Base-by-base conservation (phyloP, 2,797 vertebrate species). In the Gallinago solitaria region DNA sequence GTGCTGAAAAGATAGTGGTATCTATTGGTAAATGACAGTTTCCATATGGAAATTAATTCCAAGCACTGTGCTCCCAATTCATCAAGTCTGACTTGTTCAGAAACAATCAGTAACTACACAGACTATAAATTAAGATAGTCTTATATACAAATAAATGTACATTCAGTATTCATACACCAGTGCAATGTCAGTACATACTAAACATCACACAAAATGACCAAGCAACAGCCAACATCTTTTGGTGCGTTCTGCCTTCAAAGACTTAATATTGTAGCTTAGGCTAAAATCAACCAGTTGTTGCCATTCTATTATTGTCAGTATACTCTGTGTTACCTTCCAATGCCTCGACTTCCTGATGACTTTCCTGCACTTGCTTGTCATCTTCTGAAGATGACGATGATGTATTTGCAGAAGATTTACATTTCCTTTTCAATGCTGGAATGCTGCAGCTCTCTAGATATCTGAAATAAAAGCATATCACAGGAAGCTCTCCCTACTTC, bases 361-460 rank as follows among this genome's bases (percentile, higher is more conserved):
- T 77, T 45, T 74, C 91, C 39, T 92, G 96, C 60, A 37, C 76
- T 19, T 92, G 95, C 75, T 98, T 98, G 89, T 98, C 98, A 19
- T 99, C 98, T 91, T 99, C 99, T 18, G 98, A 99, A 76, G 98
- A 98, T 18, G 98, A 98, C 1, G 98, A 99, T 5, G 98, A 97
- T 17, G 97, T 93, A 27, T 98, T 96, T 73, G 98, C 98, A 83
- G 95, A 98, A 92, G 98, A 98, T n/a, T 98, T 93, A 56, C 97
- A 98, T 96, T 99, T 99, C 16, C 99, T 98, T 88, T 99, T 99
- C 71, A 99, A 77, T 16, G 97, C 98, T 32, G 99, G 98, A 83
- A 98, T 97, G n/a, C 90, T 98, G 85, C 98, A 99, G 97, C 98
- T 98, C 96, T 98, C 98, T 94, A 99, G 97, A 93, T 99, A 99